These are phyloP conservation scores for Brachyhypopomus occidentalis DNA, from an alignment of 2,113 vertebrate genomes.

Conservation along the genomic window DNA sequence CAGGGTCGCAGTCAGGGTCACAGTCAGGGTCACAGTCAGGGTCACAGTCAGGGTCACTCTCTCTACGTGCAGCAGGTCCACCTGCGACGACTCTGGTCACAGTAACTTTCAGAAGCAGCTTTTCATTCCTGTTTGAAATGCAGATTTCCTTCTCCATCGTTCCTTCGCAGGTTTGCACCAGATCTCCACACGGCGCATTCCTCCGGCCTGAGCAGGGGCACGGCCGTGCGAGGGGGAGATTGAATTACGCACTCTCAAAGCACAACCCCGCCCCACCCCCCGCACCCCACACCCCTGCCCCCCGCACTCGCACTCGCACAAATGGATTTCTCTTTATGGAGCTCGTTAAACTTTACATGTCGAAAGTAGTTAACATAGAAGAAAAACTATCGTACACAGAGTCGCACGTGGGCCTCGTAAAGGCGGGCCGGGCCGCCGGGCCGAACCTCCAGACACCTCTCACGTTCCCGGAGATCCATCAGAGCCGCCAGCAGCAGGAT, in stretches of 20 bases:
- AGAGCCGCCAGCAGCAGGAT: constrained; percentile 34
- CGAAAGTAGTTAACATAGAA: constrained; percentile 69
- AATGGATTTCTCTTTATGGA: constrained; percentile 68
- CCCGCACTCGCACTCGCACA: constrained; percentile 50
- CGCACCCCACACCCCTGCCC: no score
- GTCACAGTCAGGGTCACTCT: neutral
- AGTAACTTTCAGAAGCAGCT: constrained; percentile 8
- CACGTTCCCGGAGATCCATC: constrained; percentile 47
- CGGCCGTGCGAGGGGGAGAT: constrained; percentile 35
- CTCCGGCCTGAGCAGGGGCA: constrained; percentile 34
- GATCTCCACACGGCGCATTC: constrained; percentile 27
- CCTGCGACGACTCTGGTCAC: neutral
- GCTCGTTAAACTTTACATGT: constrained; percentile 69
- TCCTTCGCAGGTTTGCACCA: constrained; percentile 13
- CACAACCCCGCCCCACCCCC: no score
- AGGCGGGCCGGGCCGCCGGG: constrained; percentile 35
- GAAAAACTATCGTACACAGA: constrained; percentile 62
- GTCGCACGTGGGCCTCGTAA: constrained; percentile 70
- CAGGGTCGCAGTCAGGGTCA: neutral
- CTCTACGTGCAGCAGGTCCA: neutral
- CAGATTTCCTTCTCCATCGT: constrained; percentile 11
- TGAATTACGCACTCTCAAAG: constrained; percentile 55
- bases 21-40: neutral
- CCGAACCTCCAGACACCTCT: constrained; percentile 45
- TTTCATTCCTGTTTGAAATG: constrained; percentile 8